Base-by-base conservation (phyloP, 2,113 vertebrate genomes). In the Nerophis ophidion region DNA sequence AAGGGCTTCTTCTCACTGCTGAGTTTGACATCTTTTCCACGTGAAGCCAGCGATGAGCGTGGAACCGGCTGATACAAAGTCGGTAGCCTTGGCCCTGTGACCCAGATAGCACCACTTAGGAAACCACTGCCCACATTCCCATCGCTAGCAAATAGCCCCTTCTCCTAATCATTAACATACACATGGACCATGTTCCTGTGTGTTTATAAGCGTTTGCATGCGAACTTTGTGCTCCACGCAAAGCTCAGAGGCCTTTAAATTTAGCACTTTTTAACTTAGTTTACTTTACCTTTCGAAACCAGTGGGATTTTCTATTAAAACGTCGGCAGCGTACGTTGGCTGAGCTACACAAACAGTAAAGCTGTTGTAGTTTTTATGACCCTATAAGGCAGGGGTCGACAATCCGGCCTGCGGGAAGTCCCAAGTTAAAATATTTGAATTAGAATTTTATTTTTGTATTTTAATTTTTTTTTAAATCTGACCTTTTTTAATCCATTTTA, bases 151-250 rank as follows among this genome's bases (percentile, higher is more conserved):
- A 86, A 85, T 67, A 73, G 61, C 57, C 72, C 63, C 60, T 61
- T 82, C 78, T 48, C 66, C 71, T 85, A 83, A 86, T 88, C 83
- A 88, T 88, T 88, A 85, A 86, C 84, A 76, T 80, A 56, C 63
- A 74, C 82, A 78, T 66, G 75, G 69, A 68, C 69, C 57, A 16
- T 68, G 74, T 68, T 79, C 42, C 4, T 42, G 17, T 56, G 66
- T 64, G 53, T 59, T 50, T 53, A 7, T 49, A 10, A 51, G 17
- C 60, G 53, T 61, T 48, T 66, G 59, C 61, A 40, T 65, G 70
- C 8, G 45, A 72, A 65, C 72, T 44, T 65, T 63, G 52, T 5
- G 66, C 60, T 65, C 34, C 56, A 63, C 70, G 75, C 53, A 72
- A 66, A 63, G 66, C 63, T 68, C 55, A 52, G 71, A 61, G 52